Evolutionary conservation across 1,140 invertebrate species (phyloP).

Genomic region (Drosophila novamexicana): DNA sequence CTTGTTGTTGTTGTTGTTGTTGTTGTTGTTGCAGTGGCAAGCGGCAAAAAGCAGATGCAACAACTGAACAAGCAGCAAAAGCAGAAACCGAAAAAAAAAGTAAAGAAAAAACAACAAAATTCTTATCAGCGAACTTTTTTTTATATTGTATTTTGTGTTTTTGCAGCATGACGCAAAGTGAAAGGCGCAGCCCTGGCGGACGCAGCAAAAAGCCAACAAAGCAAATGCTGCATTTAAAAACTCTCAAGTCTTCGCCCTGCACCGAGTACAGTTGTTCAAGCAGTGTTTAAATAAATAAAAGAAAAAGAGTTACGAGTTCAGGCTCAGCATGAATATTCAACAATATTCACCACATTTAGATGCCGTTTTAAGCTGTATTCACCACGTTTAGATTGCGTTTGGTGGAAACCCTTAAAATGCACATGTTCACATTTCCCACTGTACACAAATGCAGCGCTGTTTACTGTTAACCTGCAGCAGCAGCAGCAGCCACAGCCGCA

Average conservation of each 20-base stretch:
- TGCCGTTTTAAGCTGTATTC: neutral
- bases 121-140: conserved; percentile 68
- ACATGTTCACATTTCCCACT: conserved; percentile 1
- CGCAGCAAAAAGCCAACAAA: conserved; percentile 22
- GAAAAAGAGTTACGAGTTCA: neutral
- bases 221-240: neutral
- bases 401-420: conserved; percentile 30
- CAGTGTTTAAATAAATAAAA: conserved; percentile 8
- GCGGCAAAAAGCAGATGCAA: conserved; percentile 63
- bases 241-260: neutral
- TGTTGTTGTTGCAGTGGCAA: conserved; percentile 46
- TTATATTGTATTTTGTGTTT: conserved; percentile 5
- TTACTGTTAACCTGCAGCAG: conserved; percentile 34
- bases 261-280: conserved; percentile 37
- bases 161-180: conserved; percentile 27
- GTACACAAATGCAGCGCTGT: conserved; percentile 7
- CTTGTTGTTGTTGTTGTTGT: conserved; percentile 34
- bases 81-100: conserved; percentile 10
- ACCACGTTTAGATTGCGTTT: neutral
- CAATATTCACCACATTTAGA: neutral
- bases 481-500: neutral
- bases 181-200: conserved; percentile 28
- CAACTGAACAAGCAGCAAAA: conserved; percentile 33
- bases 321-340: neutral
- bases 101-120: conserved; percentile 20